phyloP scores from a whole-genome alignment of 1,140 invertebrate genomes.

The Acromyrmex heyeri region DNA sequence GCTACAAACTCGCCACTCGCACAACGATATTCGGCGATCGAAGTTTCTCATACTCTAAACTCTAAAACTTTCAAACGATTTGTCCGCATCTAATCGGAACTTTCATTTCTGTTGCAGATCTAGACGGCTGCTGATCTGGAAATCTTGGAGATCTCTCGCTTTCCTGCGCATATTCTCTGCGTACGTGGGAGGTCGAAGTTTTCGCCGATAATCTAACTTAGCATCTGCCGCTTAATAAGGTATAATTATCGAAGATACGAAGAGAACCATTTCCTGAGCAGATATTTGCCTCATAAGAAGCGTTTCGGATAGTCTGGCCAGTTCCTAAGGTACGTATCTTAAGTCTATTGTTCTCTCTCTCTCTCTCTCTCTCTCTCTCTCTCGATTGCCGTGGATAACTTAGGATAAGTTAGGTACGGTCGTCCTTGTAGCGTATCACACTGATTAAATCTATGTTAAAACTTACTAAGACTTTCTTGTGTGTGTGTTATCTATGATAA shows the following conservation, averaged over 20 bases:
- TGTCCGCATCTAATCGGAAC: constrained; percentile 54
- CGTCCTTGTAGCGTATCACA: constrained; percentile 45
- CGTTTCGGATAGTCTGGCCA: not conserved
- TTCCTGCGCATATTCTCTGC: constrained; percentile 67
- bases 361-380: not conserved
- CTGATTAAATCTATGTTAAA: not conserved
- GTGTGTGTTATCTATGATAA: constrained; percentile 22
- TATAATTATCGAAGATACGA: constrained; percentile 68
- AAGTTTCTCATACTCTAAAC: constrained; percentile 31
- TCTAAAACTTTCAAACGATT: constrained; percentile 55
- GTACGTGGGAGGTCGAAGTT: constrained; percentile 61
- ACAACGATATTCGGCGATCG: not conserved
- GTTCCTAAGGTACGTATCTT: constrained; percentile 14
- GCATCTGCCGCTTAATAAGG: constrained; percentile 63
- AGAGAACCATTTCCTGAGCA: constrained; percentile 29
- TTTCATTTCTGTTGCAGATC: constrained; percentile 51
- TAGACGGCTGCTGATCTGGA: constrained; percentile 16
- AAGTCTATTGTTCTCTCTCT: not conserved
- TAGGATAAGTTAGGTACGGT: not conserved
- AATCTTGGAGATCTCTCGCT: constrained; percentile 47
- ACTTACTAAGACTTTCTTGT: not conserved
- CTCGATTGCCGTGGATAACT: constrained; percentile 10
- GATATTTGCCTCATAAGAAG: constrained; percentile 33
- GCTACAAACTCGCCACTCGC: constrained; percentile 16
- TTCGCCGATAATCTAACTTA: constrained; percentile 73